phyloP scores from a whole-genome alignment of 2,888 invertebrate species.

The Agonopterix heracliana region DNA sequence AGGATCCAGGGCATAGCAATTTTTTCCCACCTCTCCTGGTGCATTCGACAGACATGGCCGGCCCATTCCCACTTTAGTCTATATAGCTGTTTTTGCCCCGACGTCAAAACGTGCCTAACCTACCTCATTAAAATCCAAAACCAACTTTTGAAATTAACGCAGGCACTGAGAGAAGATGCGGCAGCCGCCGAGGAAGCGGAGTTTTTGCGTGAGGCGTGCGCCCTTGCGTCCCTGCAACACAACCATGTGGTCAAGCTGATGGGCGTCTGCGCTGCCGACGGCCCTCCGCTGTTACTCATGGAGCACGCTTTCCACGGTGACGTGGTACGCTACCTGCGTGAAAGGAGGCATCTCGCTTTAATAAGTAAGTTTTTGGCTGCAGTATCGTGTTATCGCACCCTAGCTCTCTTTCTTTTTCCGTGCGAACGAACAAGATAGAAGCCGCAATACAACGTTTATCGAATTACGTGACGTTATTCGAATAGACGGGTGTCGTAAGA shows the following conservation, averaged over 20 bases:
- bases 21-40: too few relatives aligned
- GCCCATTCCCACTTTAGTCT: too few relatives aligned
- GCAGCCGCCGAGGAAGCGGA: conserved; percentile 85
- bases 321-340: conserved; percentile 84
- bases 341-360: conserved; percentile 81
- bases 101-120: too few relatives aligned
- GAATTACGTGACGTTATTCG: not conserved
- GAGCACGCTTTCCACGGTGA: conserved; percentile 95
- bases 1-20: too few relatives aligned
- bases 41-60: too few relatives aligned
- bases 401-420: too few relatives aligned
- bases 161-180: conserved; percentile 86
- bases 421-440: too few relatives aligned
- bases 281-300: conserved; percentile 91
- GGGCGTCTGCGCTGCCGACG: conserved; percentile 85
- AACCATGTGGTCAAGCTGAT: conserved; percentile 88
- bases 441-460: too few relatives aligned
- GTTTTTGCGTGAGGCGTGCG: conserved; percentile 87
- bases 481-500: too few relatives aligned
- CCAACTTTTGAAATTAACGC: conserved; percentile 35
- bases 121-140: too few relatives aligned
- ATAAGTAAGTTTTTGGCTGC: too few relatives aligned
- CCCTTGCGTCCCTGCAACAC: conserved; percentile 91
- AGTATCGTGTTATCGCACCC: not conserved
- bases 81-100: too few relatives aligned